Evolutionary conservation across 2,113 vertebrate genomes (phyloP), one percentile per base, ranked within the genome.

Genomic region (Sebastes fasciatus): DNA sequence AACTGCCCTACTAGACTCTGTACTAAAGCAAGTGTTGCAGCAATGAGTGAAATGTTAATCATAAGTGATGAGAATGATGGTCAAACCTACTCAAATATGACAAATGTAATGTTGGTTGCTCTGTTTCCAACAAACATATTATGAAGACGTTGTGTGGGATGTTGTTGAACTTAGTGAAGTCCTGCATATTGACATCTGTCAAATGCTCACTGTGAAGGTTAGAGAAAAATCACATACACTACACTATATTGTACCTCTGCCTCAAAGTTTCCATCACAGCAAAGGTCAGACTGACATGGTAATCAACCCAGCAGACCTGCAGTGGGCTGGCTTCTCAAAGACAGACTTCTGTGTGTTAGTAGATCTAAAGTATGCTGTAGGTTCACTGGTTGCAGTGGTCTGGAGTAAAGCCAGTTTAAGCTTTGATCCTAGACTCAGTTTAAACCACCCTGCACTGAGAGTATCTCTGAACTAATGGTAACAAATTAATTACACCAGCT

Each of bases 231-330:
- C 1, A n/a, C 5, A 58, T 63, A 58, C 14, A 48, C 21, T 58
- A 16, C 34, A 45, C 21, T 58, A 16, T n/a, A 45, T 43, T 23
- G 7, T 55, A 23, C 42, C 21, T 57, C 6, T 48, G 21, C 40
- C 34, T 34, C 34, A 66, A 64, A 57, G n/a, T 23, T 34, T 76
- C 13, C 63, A 58, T 77, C 21, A 42, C 23, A 42, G 23, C 19
- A 61, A 78, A 61, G 55, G 76, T 78, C 76, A 61, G 55, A 52
- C 65, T 69, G 65, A 69, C 23, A 60, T 23, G n/a, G 3, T 49
- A n/a, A 49, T 77, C 43, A 77, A 10, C 4, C 21, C 45, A 51
- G 23, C 63, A 58, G 62, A 77, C 14, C 61, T 6, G 63, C 74
- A 19, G n/a, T 46, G 14, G 51, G 42, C 74, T 19, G 73, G 34